A percentile compares a stretch with the other conserved stretches of the same genome.
Conservation (phyloP, 2,113 vertebrate species). For the Merops nubicus region DNA sequence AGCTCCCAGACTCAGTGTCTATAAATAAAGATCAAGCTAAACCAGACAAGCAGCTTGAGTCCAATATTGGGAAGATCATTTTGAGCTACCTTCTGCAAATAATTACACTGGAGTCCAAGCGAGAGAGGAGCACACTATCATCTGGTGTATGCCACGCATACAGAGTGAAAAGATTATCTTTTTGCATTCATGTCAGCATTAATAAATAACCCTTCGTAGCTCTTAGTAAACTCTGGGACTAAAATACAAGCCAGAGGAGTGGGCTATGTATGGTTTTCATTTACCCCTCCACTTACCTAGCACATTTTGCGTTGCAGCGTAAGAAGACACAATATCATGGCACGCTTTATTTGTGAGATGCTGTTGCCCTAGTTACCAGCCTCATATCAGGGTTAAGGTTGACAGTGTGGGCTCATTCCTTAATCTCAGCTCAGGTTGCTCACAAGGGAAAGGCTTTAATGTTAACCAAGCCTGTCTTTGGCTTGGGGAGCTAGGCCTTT, state of each 20-base stretch:
- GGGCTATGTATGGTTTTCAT: neutral
- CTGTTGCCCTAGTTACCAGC: constrained; percentile 65
- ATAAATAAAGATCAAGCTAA: constrained; percentile 65
- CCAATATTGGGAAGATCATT: constrained; percentile 47
- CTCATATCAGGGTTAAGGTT: constrained; percentile 55
- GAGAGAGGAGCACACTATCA: neutral
- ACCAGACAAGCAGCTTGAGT: constrained; percentile 59
- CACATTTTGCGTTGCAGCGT: neutral
- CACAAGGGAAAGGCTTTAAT: constrained; percentile 50
- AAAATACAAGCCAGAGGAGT: constrained; percentile 4
- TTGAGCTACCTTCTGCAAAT: constrained; percentile 46
- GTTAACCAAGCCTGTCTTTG: constrained; percentile 52
- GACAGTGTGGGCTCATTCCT: constrained; percentile 56
- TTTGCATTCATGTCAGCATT: neutral
- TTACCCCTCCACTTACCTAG: neutral
- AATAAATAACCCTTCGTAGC: constrained; percentile 1
- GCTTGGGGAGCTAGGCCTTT: constrained; percentile 41
- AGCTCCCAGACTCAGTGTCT: neutral
- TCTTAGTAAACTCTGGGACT: neutral
- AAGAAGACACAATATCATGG: neutral
- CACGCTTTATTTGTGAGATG: constrained; percentile 25
- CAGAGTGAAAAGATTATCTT: neutral
- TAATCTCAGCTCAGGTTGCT: constrained; percentile 65
- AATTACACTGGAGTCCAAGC: neutral
- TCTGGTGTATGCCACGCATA: neutral